Conservation (phyloP, 2,113 vertebrate genomes). For the Trichechus manatus region DNA sequence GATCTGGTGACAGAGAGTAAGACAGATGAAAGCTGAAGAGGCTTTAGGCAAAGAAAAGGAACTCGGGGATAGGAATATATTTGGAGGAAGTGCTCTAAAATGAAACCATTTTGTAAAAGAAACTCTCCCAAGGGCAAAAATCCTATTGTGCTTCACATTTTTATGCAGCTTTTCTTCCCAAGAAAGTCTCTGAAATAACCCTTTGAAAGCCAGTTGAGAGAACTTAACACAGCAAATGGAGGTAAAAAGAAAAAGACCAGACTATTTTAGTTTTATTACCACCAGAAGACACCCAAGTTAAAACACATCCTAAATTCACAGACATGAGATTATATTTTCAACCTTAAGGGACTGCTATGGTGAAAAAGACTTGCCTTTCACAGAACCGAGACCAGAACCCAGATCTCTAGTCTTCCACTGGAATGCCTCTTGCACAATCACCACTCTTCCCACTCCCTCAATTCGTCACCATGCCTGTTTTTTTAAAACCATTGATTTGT, state of each 20-base stretch:
- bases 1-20: neutral
- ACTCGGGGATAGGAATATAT: neutral
- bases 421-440: too few relatives aligned
- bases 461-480: accelerated
- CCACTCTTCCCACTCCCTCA: neutral
- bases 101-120: slow-evolving; percentile 57
- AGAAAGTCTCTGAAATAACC: slow-evolving; percentile 4
- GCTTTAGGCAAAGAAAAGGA: slow-evolving; percentile 10
- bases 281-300: neutral
- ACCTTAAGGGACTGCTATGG: neutral
- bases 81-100: slow-evolving; percentile 32
- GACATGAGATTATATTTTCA: neutral
- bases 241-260: neutral
- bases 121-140: slow-evolving; percentile 44
- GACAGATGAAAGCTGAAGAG: slow-evolving; percentile 5
- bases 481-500: neutral
- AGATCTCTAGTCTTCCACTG: neutral
- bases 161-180: neutral
- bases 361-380: neutral
- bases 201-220: neutral
- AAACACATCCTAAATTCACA: neutral
- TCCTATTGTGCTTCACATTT: neutral
- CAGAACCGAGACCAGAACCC: neutral
- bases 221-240: neutral
- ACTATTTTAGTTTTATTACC: neutral